Percentiles rank a stretch among this genome's conserved stretches.
Conservation (phyloP, 1,140 invertebrate genomes). For the Leucophenga varia region DNA sequence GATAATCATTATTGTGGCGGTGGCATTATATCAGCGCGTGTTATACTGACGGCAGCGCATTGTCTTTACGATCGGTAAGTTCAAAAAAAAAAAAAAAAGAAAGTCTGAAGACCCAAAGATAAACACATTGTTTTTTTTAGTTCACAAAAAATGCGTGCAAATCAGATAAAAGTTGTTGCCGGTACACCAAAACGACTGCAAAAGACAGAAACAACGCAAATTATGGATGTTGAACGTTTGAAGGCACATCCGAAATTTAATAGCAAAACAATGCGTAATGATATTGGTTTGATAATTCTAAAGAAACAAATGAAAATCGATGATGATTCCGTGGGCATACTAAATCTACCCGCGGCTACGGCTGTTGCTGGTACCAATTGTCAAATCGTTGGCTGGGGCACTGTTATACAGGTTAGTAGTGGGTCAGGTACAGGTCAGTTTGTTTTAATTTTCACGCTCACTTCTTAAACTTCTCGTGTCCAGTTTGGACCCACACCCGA, state of each 20-base stretch:
- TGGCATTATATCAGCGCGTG: constrained; percentile 13
- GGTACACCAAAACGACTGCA: constrained; percentile 28
- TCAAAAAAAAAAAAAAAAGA: background rate
- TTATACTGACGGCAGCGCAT: constrained; percentile 36
- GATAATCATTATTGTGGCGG: constrained; percentile 35
- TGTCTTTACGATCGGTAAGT: constrained; percentile 22
- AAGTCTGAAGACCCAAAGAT: background rate
- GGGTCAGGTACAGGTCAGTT: too few species aligned
- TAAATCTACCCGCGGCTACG: background rate
- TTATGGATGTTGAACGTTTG: constrained; percentile 1
- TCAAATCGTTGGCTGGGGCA: constrained; percentile 38
- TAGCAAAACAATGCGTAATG: background rate
- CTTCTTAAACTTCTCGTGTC: too few species aligned
- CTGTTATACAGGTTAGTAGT: constrained; percentile 33
- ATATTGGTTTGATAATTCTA: constrained; percentile 26
- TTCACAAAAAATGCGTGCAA: background rate
- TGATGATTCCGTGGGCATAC: background rate
- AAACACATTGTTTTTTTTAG: background rate
- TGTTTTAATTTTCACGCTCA: too few species aligned
- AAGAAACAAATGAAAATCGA: background rate
- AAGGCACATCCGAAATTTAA: constrained; percentile 22
- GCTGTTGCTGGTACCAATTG: constrained; percentile 6
- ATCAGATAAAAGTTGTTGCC: constrained; percentile 5
- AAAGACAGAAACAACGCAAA: constrained; percentile 7
- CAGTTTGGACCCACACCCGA: constrained; percentile 22